phyloP scores from a whole-genome alignment of 2,888 invertebrate genomes.

The Oscheius sp. region DNA sequence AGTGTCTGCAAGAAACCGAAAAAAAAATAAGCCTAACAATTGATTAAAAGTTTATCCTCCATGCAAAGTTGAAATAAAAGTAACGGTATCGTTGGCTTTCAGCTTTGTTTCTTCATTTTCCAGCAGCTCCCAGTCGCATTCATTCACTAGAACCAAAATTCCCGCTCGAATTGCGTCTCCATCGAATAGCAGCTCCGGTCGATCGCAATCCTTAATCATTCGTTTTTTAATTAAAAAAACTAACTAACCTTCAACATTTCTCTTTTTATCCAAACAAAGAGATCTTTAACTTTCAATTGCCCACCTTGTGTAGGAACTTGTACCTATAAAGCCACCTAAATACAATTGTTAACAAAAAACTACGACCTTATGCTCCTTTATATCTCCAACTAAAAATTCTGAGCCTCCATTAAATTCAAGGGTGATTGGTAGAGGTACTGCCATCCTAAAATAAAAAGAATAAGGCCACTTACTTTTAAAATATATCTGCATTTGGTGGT shows the following conservation, averaged over 20 bases:
- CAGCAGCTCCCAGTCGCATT: slow-evolving; percentile 91
- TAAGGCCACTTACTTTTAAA: background rate
- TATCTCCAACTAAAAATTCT: slow-evolving; percentile 54
- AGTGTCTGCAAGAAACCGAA: too few species aligned
- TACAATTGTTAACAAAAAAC: background rate
- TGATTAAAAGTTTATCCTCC: slow-evolving; percentile 67
- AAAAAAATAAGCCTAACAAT: too few species aligned
- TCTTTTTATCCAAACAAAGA: slow-evolving; percentile 14
- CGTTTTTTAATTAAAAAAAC: background rate
- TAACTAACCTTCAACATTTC: slow-evolving; percentile 15
- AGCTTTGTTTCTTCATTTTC: slow-evolving; percentile 67
- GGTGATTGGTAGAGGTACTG: background rate
- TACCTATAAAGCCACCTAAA: slow-evolving; percentile 4
- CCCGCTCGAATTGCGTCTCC: slow-evolving; percentile 70
- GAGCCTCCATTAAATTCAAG: slow-evolving; percentile 40
- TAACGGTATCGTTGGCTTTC: slow-evolving; percentile 52
- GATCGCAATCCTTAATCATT: slow-evolving; percentile 35
- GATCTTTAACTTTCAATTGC: slow-evolving; percentile 7
- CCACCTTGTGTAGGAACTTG: background rate
- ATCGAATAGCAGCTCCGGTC: slow-evolving; percentile 45
- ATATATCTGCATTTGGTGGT: background rate
- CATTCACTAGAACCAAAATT: slow-evolving; percentile 90
- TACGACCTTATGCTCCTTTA: slow-evolving; percentile 41
- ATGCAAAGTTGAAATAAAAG: slow-evolving; percentile 69
- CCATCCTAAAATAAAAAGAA: background rate